phyloP scores from a whole-genome alignment of 2,888 invertebrate genomes.

The Taenaris catops region DNA sequence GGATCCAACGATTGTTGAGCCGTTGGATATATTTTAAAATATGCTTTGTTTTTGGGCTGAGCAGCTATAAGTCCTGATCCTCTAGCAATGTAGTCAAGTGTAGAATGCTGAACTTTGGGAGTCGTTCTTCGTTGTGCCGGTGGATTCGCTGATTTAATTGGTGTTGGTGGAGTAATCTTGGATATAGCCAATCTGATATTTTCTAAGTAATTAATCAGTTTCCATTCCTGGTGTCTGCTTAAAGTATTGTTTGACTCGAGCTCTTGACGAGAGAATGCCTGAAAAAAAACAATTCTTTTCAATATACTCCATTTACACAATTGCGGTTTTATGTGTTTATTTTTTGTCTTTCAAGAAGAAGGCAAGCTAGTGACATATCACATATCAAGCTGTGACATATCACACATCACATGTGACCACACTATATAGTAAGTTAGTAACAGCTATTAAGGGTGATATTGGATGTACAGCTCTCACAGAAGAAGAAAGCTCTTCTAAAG shows the following conservation, averaged over 20 bases:
- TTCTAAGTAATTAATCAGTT: constrained; percentile 73
- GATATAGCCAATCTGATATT: constrained; percentile 64
- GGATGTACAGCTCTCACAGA: too few species aligned
- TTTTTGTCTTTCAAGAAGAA: too few species aligned
- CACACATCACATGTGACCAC: too few species aligned
- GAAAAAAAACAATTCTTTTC: constrained; percentile 44
- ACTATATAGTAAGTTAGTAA: too few species aligned
- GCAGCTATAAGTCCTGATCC: constrained; percentile 81
- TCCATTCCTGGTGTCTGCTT: constrained; percentile 76
- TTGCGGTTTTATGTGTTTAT: too few species aligned
- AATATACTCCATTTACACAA: too few species aligned
- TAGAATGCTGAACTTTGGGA: constrained; percentile 56
- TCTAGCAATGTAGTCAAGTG: constrained; percentile 77
- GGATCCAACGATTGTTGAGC: constrained; percentile 69
- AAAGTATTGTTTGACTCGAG: constrained; percentile 68
- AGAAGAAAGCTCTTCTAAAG: too few species aligned
- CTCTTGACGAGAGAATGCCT: constrained; percentile 80
- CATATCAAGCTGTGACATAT: too few species aligned
- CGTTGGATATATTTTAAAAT: constrained; percentile 80
- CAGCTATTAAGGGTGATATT: too few species aligned
- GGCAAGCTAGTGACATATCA: too few species aligned
- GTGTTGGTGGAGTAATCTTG: constrained; percentile 59
- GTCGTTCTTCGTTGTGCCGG: too few species aligned
- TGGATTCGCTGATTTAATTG: constrained; percentile 51
- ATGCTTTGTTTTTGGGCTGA: constrained; percentile 73